phyloP scores from a whole-genome alignment of 2,797 vertebrate species.

The Syngnathus rostellatus region DNA sequence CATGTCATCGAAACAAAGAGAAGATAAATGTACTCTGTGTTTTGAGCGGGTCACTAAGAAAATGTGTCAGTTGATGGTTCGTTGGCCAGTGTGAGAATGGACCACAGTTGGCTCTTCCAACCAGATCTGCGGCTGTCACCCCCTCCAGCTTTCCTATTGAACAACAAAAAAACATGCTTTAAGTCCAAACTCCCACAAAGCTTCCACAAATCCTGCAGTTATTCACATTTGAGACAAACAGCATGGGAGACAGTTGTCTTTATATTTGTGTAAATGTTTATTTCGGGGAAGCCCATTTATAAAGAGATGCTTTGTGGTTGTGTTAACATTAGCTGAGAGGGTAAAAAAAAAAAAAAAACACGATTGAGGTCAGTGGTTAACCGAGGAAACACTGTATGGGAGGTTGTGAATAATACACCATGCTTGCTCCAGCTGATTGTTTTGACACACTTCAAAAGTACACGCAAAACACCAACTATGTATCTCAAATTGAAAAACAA shows the following conservation, averaged over 20 bases:
- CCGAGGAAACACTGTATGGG: constrained; percentile 7
- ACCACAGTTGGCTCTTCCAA: constrained; percentile 8
- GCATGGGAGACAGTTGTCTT: constrained; percentile 41
- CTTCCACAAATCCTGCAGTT: constrained; percentile 54
- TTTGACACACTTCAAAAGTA: constrained; percentile 13
- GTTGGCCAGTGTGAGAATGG: constrained; percentile 36
- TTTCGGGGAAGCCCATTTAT: constrained; percentile 25
- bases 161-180: constrained; percentile 64
- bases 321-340: constrained; percentile 31
- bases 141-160: constrained; percentile 43
- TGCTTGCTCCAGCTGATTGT: constrained; percentile 13
- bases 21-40: neutral
- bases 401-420: constrained; percentile 5
- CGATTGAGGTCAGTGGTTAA: constrained; percentile 29
- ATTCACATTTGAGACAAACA: constrained; percentile 47
- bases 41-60: too few species aligned
- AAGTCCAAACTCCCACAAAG: constrained; percentile 65
- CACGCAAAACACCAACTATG: constrained; percentile 10
- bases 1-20: neutral
- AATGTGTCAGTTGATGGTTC: constrained; percentile 38
- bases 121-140: constrained; percentile 11
- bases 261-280: constrained; percentile 35
- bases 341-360: constrained; percentile 13
- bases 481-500: constrained; percentile 25
- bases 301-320: constrained; percentile 26